Evolutionary conservation across 2,888 invertebrate genomes (phyloP).

Genomic region (Acanthacorydalis orientalis): DNA sequence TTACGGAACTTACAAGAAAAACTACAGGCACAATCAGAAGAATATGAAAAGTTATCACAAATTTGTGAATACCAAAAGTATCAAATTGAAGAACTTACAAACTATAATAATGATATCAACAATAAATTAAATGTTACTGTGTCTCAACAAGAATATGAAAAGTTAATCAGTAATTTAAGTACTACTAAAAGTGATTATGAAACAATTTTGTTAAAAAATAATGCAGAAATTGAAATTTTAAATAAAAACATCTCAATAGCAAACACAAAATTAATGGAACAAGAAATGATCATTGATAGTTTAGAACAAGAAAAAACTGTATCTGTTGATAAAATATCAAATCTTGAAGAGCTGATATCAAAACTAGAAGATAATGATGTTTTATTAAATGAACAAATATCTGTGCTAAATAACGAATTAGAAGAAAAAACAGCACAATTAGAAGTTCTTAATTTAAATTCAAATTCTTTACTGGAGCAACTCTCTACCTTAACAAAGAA

Average conservation of each 20-base stretch:
- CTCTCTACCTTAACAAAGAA: constrained; percentile 42
- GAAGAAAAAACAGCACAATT: constrained; percentile 37
- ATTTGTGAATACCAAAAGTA: constrained; percentile 10
- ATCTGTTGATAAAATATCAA: constrained; percentile 43
- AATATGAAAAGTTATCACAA: constrained; percentile 8
- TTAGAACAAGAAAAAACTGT: constrained; percentile 47
- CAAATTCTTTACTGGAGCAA: constrained; percentile 43
- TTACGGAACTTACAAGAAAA: not conserved
- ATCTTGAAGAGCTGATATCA: constrained; percentile 47
- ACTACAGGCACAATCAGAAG: constrained; percentile 7
- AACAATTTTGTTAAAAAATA: not conserved
- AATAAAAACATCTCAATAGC: constrained; percentile 22
- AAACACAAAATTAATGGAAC: constrained; percentile 56
- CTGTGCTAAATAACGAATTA: constrained; percentile 41
- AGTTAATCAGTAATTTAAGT: constrained; percentile 16
- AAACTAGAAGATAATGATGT: constrained; percentile 41
- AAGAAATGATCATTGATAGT: constrained; percentile 55
- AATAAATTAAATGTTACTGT: constrained; percentile 21
- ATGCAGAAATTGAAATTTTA: not conserved
- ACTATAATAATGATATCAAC: constrained; percentile 14
- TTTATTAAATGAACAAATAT: constrained; percentile 40
- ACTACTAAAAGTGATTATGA: not conserved
- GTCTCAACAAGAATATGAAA: constrained; percentile 23
- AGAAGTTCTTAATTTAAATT: constrained; percentile 40
- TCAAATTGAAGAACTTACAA: constrained; percentile 8